A percentile compares a stretch with the other conserved stretches of the same genome.
Conservation (phyloP, 2,888 invertebrate genomes). For the Ommatoiulus sabulosus region DNA sequence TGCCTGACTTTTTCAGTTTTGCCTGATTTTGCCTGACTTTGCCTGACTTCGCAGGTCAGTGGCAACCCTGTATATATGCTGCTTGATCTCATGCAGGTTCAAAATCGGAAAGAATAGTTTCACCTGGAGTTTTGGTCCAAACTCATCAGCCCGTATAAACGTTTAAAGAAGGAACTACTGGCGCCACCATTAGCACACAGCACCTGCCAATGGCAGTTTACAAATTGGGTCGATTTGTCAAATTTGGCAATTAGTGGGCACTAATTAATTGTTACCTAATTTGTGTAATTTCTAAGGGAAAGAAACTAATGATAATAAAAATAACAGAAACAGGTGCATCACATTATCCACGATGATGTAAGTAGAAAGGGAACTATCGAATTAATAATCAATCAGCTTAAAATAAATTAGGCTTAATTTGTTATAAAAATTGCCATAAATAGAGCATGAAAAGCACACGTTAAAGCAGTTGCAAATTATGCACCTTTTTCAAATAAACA, state of each 20-base stretch:
- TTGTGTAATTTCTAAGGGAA: not conserved
- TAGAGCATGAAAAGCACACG: too few relatives aligned
- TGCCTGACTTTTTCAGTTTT: too few relatives aligned
- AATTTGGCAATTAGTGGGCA: not conserved
- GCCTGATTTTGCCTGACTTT: too few relatives aligned
- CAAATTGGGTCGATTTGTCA: not conserved
- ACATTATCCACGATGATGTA: not conserved
- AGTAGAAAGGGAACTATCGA: not conserved
- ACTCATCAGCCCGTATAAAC: not conserved
- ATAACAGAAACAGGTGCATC: not conserved
- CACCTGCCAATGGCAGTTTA: not conserved
- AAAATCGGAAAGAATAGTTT: not conserved
- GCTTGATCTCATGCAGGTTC: not conserved
- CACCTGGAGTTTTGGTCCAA: not conserved
- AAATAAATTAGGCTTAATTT: too few relatives aligned
- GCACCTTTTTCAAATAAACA: too few relatives aligned
- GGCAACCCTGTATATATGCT: too few relatives aligned
- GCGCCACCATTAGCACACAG: not conserved
- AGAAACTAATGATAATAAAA: not conserved
- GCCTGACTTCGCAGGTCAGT: too few relatives aligned
- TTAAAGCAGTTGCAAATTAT: too few relatives aligned
- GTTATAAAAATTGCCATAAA: too few relatives aligned
- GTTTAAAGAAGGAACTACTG: not conserved
- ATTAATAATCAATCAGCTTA: too few relatives aligned
- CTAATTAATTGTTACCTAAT: conserved; percentile 17